Percentiles rank a stretch among this genome's conserved stretches.
These are phyloP conservation scores for Drosophila neocordata DNA, from an alignment of 1,140 invertebrate species.

Conservation along the genomic window DNA sequence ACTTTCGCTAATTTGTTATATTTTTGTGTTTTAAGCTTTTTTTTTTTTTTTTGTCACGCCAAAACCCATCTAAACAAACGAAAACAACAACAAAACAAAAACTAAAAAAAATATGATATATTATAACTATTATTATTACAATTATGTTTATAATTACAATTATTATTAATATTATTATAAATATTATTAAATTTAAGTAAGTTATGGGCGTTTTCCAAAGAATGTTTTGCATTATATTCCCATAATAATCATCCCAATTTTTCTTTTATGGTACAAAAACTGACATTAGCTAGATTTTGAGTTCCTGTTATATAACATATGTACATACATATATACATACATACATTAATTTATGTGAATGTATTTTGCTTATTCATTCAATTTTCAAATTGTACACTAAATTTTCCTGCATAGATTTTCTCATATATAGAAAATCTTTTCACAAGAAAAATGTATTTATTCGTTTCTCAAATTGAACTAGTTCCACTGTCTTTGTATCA, in stretches of 20 bases:
- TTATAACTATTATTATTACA: constrained; percentile 20
- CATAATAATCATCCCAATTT: background rate
- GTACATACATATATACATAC: background rate
- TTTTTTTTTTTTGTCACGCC: constrained; percentile 33
- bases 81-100: constrained; percentile 16
- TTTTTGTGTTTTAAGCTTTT: constrained; percentile 42
- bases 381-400: no score
- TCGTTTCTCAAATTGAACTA: no score
- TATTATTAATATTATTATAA: constrained; percentile 13
- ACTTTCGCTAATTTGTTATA: constrained; percentile 43
- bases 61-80: constrained; percentile 5
- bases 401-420: no score
- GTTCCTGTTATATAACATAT: background rate
- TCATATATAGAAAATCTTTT: no score
- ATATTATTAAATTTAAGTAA: constrained; percentile 18
- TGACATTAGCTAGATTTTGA: background rate
- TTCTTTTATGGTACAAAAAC: background rate
- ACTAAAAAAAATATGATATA: background rate
- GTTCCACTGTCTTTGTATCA: no score
- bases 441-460: no score
- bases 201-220: constrained; percentile 5
- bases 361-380: no score
- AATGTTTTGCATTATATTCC: background rate
- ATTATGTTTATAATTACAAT: constrained; percentile 29
- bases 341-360: no score